Percentiles rank a stretch among this genome's conserved stretches.
phyloP scores from a whole-genome alignment of 2,113 vertebrate species.

The Phoenicopterus ruber region DNA sequence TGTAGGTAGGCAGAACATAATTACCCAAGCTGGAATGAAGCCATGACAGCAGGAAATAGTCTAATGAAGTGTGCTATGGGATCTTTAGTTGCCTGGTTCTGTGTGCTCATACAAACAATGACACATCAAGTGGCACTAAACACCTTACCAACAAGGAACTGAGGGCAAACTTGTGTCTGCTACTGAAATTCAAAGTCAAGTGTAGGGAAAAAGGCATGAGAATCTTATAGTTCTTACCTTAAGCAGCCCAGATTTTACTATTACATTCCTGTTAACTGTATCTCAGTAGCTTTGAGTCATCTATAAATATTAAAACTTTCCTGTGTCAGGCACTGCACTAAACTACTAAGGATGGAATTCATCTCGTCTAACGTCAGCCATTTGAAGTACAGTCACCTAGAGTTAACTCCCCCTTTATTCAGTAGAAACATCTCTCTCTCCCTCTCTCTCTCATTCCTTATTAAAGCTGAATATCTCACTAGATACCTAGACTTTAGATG shows the following conservation, averaged over 20 bases:
- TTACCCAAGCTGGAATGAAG: background rate
- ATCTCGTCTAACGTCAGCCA: background rate
- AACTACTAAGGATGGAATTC: background rate
- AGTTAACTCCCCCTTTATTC: background rate
- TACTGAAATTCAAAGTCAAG: background rate
- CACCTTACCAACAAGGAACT: rapidly evolving
- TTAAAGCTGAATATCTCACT: background rate
- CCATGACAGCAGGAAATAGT: background rate
- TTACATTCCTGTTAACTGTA: background rate
- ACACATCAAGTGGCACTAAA: background rate
- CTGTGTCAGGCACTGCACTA: background rate
- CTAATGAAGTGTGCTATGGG: background rate
- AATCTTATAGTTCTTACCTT: background rate
- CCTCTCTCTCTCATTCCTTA: background rate
- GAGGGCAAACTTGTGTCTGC: background rate
- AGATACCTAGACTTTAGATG: background rate
- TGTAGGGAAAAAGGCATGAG: background rate
- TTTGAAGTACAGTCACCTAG: background rate
- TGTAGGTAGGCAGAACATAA: background rate
- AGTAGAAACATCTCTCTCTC: background rate
- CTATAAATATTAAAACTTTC: background rate
- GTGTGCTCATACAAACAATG: background rate
- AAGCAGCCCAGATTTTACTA: background rate
- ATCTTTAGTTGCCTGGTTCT: background rate
- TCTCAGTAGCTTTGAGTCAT: background rate